Conservation (phyloP, 2,797 vertebrate species). For the Lepilemur ruficaudatus region DNA sequence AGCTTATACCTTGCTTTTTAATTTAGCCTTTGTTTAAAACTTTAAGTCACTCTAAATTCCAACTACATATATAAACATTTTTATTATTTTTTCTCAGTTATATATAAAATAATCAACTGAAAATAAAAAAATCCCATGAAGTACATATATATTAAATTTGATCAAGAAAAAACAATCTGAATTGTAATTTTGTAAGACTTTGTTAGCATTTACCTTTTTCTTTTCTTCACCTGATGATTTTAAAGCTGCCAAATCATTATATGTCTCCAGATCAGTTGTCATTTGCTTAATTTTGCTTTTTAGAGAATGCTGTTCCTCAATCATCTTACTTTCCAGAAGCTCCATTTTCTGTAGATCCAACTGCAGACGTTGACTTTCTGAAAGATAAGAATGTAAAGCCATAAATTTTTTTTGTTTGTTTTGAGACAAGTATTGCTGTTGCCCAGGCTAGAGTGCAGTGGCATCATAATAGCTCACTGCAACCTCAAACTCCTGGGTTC, state of each 20-base stretch:
- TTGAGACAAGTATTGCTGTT: neutral
- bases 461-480: neutral
- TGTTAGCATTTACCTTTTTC: slow-evolving; percentile 87
- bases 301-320: slow-evolving; percentile 89
- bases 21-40: slow-evolving; percentile 45
- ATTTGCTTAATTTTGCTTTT: slow-evolving; percentile 91
- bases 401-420: neutral
- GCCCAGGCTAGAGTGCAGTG: neutral
- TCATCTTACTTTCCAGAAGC: slow-evolving; percentile 94
- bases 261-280: slow-evolving; percentile 87
- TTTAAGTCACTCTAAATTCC: neutral
- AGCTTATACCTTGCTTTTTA: slow-evolving; percentile 8
- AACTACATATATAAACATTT: slow-evolving; percentile 11
- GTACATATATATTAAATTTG: slow-evolving; percentile 1
- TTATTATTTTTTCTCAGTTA: slow-evolving; percentile 13
- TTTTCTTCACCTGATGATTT: slow-evolving; percentile 91
- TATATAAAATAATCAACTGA: slow-evolving; percentile 36
- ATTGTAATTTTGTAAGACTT: neutral
- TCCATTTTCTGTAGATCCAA: slow-evolving; percentile 97
- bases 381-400: slow-evolving; percentile 42
- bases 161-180: slow-evolving; percentile 7
- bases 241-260: slow-evolving; percentile 91
- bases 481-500: neutral
- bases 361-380: slow-evolving; percentile 94
- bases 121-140: neutral